Conservation (phyloP, 2,113 vertebrate species). For the Xerus inauris region DNA sequence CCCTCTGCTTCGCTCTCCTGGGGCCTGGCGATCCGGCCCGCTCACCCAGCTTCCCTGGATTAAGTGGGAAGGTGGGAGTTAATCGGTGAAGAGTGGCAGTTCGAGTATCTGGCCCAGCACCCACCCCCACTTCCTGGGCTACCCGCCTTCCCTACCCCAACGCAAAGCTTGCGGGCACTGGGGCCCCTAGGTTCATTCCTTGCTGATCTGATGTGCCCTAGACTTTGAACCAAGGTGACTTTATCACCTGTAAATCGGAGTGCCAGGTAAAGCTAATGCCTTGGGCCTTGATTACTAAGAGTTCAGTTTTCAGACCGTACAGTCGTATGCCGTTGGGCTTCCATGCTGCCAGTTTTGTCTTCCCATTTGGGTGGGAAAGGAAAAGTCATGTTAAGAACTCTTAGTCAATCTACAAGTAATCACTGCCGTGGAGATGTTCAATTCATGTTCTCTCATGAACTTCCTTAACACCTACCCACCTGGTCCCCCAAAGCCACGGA, state of each 20-base stretch:
- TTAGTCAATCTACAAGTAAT: neutral
- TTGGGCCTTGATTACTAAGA: neutral
- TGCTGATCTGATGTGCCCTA: neutral
- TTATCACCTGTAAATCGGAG: conserved; percentile 50
- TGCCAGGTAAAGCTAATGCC: neutral
- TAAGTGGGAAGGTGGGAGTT: neutral
- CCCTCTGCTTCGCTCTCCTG: neutral
- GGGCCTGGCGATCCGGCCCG: neutral
- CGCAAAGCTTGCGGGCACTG: neutral
- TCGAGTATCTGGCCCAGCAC: neutral
- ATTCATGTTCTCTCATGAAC: neutral
- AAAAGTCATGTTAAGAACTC: neutral
- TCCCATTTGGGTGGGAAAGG: neutral
- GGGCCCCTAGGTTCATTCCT: neutral
- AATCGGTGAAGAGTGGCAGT: neutral
- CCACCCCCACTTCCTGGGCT: neutral
- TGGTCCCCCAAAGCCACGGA: neutral
- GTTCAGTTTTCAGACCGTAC: neutral
- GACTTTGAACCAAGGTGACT: conserved; percentile 74
- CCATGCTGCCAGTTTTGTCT: neutral
- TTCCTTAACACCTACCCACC: neutral
- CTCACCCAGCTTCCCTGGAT: neutral
- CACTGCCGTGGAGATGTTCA: neutral
- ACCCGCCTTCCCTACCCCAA: neutral
- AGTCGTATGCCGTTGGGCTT: neutral